Evolutionary conservation across 2,113 vertebrate species (phyloP).

Genomic region (Zosterops borbonicus): DNA sequence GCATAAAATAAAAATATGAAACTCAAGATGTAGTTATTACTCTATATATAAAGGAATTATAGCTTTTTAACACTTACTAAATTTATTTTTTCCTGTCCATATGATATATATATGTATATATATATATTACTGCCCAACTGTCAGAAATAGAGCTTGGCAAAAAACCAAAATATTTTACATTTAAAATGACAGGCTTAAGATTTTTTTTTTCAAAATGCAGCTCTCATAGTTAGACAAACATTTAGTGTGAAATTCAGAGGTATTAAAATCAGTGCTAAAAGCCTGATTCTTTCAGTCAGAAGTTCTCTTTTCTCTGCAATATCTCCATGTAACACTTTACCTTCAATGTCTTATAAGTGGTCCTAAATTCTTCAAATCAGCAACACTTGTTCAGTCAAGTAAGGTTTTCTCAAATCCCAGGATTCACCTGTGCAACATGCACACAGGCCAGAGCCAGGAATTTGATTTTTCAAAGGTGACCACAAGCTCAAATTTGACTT

Average conservation of each 20-base stretch:
- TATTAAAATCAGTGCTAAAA: background rate
- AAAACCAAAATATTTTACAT: slow-evolving; percentile 17
- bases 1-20: slow-evolving; percentile 1
- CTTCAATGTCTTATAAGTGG: background rate
- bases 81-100: background rate
- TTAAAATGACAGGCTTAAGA: background rate
- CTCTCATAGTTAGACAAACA: background rate
- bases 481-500: background rate
- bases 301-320: background rate
- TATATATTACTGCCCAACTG: background rate
- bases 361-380: background rate
- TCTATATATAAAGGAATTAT: background rate
- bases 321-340: background rate
- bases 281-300: background rate
- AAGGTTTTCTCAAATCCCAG: background rate
- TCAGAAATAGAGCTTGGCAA: background rate
- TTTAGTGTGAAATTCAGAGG: background rate
- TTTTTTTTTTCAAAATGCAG: background rate
- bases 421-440: background rate
- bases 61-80: slow-evolving; percentile 6
- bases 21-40: background rate
- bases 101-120: background rate
- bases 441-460: background rate
- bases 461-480: background rate
- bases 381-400: background rate